Percentiles rank a stretch among this genome's conserved stretches.
These are phyloP conservation scores for Megaceryle maxima DNA, from an alignment of 2,113 vertebrate genomes.

Conservation along the genomic window DNA sequence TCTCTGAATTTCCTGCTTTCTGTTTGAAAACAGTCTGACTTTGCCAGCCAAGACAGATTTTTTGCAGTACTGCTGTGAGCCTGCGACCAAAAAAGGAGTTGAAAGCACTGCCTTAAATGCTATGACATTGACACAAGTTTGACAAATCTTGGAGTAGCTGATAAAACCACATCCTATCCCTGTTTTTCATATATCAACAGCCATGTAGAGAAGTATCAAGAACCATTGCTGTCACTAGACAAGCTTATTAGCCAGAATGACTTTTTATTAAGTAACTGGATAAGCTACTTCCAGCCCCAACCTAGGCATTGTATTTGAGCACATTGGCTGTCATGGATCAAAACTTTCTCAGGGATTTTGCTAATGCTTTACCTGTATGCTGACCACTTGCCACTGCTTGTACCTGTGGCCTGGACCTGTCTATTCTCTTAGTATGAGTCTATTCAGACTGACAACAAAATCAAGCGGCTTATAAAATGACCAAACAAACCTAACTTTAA, in stretches of 20 bases:
- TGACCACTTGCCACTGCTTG: background rate
- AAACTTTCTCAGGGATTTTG: background rate
- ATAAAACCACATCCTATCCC: background rate
- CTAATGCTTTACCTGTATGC: background rate
- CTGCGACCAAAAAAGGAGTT: background rate
- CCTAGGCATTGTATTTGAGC: background rate
- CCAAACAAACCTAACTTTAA: background rate
- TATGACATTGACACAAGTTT: background rate
- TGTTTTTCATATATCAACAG: background rate
- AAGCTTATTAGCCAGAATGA: background rate
- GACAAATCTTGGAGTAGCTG: background rate
- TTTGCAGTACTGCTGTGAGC: background rate
- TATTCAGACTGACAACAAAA: background rate
- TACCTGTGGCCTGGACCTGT: background rate
- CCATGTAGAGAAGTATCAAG: background rate
- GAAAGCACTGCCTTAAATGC: background rate
- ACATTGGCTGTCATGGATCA: background rate
- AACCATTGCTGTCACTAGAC: background rate
- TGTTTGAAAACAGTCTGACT: conserved; percentile 38
- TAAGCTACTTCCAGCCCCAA: background rate
- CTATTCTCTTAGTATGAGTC: background rate
- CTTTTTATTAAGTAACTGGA: background rate
- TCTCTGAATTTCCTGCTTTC: background rate
- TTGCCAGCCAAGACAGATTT: conserved; percentile 11
- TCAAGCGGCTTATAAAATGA: background rate